Percentiles rank a stretch among this genome's conserved stretches.
phyloP scores from a whole-genome alignment of 2,113 vertebrate genomes.

The Serinus canaria region DNA sequence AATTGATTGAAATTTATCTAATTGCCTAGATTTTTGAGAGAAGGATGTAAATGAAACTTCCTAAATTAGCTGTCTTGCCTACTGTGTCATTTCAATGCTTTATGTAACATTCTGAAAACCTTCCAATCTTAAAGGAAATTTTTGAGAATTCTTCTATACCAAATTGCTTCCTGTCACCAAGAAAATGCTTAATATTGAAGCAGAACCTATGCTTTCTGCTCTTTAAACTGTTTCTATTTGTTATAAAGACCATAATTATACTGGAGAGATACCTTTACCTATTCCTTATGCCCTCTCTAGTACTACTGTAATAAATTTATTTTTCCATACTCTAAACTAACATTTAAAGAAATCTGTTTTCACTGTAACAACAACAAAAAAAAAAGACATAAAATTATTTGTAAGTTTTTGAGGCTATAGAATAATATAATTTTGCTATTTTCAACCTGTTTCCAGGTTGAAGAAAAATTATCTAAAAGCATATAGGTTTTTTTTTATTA shows the following conservation, averaged over 20 bases:
- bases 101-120: not conserved
- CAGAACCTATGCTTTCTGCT: rapidly evolving
- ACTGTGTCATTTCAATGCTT: not conserved
- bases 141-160: not conserved
- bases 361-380: not conserved
- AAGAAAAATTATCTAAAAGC: not conserved
- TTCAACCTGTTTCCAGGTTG: not conserved
- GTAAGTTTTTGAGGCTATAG: not conserved
- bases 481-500: rapidly evolving
- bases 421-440: not conserved
- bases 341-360: not conserved
- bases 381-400: not conserved
- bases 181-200: not conserved
- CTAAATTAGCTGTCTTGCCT: not conserved
- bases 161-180: not conserved
- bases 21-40: not conserved
- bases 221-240: not conserved
- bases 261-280: not conserved
- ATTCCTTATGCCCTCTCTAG: not conserved
- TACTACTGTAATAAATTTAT: not conserved
- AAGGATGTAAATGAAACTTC: not conserved
- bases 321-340: not conserved
- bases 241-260: not conserved
- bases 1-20: not conserved
- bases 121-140: not conserved